Base-by-base conservation (phyloP, 2,888 invertebrate genomes). In the Archaeoteleia sp. region DNA sequence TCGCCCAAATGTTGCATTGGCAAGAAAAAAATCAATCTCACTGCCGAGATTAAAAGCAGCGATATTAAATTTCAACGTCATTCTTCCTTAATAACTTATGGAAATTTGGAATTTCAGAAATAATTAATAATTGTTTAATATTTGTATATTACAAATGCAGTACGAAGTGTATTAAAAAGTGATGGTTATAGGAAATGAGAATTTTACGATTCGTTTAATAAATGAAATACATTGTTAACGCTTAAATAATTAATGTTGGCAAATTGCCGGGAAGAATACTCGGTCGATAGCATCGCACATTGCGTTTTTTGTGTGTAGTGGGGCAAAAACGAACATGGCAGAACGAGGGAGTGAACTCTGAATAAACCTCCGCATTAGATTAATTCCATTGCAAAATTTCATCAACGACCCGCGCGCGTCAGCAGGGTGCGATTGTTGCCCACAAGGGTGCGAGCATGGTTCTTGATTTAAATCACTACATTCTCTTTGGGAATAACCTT, bases 321-420 rank as follows among this genome's bases (percentile, higher is more conserved):
- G 29, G 25, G 43, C 35, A 37, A 54, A 53, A 54, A 29, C 40
- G 15, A 30, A 12, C 12, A 23, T 14, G 20, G 14, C n/a, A 10
- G 29, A 8, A 17, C 7, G 13, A 35, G 27, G 5, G 32, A 39
- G 29, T 30, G 17, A 20, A 20, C 51, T 30, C 20, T 25, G 57
- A 57, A 66, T 72, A 73, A 74, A 74, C 72, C 61, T 67, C 60
- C n/a, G 53, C 61, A 65, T 72, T 69, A 66, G 62, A 71, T 73
- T 74, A 74, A 75, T 75, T 72, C 66, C 23, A 58, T 48, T 54
- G 62, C 61, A 61, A 67, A 67, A n/a, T 70, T 68, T 70, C 23
- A 15, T 45, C 55, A 29, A 39, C 53, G 30, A 51, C 7, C 20
- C 29, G 10, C 30, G 25, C 17, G 32, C 42, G 34, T 54, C 43